Evolutionary conservation across 2,888 invertebrate genomes (phyloP).

Genomic region (Xestia rhomboidea): DNA sequence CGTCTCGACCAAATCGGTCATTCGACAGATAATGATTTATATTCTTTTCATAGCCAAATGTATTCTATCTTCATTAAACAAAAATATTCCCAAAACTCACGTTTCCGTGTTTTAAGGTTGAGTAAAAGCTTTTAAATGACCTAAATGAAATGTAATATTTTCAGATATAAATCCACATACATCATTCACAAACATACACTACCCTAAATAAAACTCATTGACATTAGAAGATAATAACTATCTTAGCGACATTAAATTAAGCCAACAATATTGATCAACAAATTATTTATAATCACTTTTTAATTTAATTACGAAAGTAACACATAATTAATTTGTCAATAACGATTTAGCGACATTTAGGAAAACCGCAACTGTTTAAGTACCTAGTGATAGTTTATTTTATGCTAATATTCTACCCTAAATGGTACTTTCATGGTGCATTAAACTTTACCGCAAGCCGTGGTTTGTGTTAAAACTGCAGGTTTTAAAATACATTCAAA

Average conservation of each 20-base stretch:
- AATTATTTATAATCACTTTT: slow-evolving; percentile 2
- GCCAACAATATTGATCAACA: background rate
- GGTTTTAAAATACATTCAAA: background rate
- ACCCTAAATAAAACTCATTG: no score
- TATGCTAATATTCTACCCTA: slow-evolving; percentile 8
- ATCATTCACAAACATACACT: no score
- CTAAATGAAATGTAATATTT: no score
- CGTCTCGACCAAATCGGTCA: no score
- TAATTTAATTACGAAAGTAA: slow-evolving; percentile 25
- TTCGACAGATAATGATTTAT: no score
- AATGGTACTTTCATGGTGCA: slow-evolving; percentile 24
- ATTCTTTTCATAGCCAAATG: no score
- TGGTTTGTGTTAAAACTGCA: slow-evolving; percentile 14
- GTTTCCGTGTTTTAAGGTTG: no score
- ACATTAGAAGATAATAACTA: no score
- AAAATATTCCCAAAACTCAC: no score
- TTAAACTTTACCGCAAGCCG: slow-evolving; percentile 23
- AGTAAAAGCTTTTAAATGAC: no score
- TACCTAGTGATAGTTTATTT: background rate
- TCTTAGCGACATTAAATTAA: background rate
- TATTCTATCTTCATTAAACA: no score
- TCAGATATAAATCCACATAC: no score
- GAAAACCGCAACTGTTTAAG: slow-evolving; percentile 36
- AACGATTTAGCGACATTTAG: slow-evolving; percentile 24
- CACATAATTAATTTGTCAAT: slow-evolving; percentile 20